Percentiles rank a stretch among this genome's conserved stretches.
Evolutionary conservation across 2,797 vertebrate genomes (phyloP).

Genomic region (Sebastes nivosus): DNA sequence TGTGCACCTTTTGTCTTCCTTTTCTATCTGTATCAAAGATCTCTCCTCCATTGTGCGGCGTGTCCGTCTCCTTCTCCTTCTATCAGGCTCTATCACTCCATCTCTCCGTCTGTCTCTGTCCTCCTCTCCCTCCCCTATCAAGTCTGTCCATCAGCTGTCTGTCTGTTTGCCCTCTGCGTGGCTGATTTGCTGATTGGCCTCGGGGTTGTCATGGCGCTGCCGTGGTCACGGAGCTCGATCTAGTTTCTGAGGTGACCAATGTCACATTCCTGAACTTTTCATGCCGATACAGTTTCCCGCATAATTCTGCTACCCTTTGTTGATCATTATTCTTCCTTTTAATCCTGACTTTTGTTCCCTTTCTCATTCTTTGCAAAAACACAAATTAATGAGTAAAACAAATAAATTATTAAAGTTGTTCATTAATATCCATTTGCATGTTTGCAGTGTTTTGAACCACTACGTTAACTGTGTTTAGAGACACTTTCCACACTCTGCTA

Average conservation of each 20-base stretch:
- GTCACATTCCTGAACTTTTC: slow-evolving; percentile 16
- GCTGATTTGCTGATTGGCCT: slow-evolving; percentile 56
- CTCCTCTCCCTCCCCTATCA: slow-evolving; percentile 41
- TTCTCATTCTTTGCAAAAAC: not conserved
- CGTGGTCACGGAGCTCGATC: not conserved
- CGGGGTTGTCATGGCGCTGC: slow-evolving; percentile 24
- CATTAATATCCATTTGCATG: not conserved
- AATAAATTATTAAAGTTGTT: not conserved
- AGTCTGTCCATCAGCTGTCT: slow-evolving; percentile 63
- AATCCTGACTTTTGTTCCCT: too few relatives aligned
- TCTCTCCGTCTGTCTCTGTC: slow-evolving; percentile 11
- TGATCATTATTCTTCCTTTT: not conserved
- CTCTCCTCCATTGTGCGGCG: not conserved
- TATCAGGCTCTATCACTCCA: slow-evolving; percentile 17
- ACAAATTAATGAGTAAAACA: not conserved
- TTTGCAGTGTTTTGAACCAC: too few relatives aligned
- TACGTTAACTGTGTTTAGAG: too few relatives aligned
- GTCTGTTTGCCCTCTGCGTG: slow-evolving; percentile 51
- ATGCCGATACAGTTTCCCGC: not conserved
- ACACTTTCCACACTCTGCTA: too few relatives aligned
- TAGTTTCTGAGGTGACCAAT: not conserved
- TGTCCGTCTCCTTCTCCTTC: not conserved
- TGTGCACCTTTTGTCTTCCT: not conserved
- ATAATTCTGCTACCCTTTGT: not conserved
- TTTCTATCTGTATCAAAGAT: not conserved